A percentile compares a stretch with the other conserved stretches of the same genome.
Conservation (phyloP, 2,888 invertebrate species). For the Dorcus parallelipipedus region DNA sequence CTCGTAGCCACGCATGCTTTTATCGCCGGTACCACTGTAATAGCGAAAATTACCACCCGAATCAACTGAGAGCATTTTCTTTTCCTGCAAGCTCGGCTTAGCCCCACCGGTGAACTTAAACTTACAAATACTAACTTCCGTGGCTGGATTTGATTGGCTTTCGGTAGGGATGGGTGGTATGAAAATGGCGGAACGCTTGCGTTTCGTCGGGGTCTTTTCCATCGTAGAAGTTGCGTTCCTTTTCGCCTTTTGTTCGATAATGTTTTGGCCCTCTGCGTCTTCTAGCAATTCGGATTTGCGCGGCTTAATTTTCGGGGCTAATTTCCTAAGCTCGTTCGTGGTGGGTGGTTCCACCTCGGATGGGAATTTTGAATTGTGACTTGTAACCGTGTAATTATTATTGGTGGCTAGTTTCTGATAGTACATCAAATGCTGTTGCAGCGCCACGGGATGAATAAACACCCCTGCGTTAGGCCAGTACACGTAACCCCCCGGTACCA, state of each 20-base stretch:
- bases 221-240: conserved; percentile 43
- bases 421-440: conserved; percentile 69
- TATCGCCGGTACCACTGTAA: conserved; percentile 81
- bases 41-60: conserved; percentile 82
- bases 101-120: conserved; percentile 92
- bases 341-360: conserved; percentile 25
- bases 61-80: conserved; percentile 88
- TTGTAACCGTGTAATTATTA: conserved; percentile 41
- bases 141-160: conserved; percentile 71
- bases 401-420: conserved; percentile 69
- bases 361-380: conserved; percentile 36
- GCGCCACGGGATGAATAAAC: conserved; percentile 70
- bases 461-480: conserved; percentile 71
- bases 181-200: conserved; percentile 79
- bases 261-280: conserved; percentile 47
- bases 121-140: conserved; percentile 80
- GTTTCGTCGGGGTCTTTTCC: conserved; percentile 56
- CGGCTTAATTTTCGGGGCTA: conserved; percentile 40
- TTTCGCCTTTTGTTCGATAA: conserved; percentile 46
- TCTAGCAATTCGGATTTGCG: conserved; percentile 30
- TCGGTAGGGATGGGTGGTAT: conserved; percentile 79
- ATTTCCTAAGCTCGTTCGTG: conserved; percentile 43
- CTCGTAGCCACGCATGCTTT: conserved; percentile 73
- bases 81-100: conserved; percentile 83
- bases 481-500: conserved; percentile 54